These are phyloP conservation scores for Hexactinellida sp. DNA, from an alignment of 37 sponge, comb jelly and placozoan species.

Conservation along the genomic window DNA sequence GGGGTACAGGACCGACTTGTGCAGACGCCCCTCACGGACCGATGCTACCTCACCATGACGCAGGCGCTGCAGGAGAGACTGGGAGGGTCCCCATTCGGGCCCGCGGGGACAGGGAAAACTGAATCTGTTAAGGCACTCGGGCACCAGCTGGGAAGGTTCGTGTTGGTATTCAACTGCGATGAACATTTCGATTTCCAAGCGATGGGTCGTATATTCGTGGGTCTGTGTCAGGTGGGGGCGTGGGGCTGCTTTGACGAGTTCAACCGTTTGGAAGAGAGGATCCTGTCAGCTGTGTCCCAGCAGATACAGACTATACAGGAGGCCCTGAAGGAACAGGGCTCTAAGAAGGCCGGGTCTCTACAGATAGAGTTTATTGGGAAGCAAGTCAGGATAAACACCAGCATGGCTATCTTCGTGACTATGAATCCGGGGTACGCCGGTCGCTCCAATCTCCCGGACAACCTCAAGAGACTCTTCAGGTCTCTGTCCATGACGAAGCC, in stretches of 20 bases:
- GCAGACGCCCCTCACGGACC: constrained; percentile 97
- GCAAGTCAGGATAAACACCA: constrained; percentile 75
- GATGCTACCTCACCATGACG: constrained; percentile 96
- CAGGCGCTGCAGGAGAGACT: constrained; percentile 89
- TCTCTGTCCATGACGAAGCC: constrained; percentile 97
- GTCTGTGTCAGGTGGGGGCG: constrained; percentile 93
- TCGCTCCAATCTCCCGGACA: constrained; percentile 89
- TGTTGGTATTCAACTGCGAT: constrained; percentile 97
- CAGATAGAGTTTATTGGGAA: constrained; percentile 85
- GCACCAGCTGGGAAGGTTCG: constrained; percentile 88
- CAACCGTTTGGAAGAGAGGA: constrained; percentile 94
- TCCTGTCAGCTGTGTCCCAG: constrained; percentile 93
- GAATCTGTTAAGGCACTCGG: constrained; percentile 99
- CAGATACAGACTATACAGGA: constrained; percentile 99
- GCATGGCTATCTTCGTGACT: constrained; percentile 97
- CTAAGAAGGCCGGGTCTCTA: constrained; percentile 33
- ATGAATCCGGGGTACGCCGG: constrained; percentile 99
- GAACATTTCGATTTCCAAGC: constrained; percentile 58
- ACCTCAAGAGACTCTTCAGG: constrained; percentile 92
- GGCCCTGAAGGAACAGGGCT: constrained; percentile 75
- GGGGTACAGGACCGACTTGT: constrained; percentile 92
- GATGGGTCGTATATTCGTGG: constrained; percentile 96
- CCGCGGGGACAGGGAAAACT: constrained; percentile 99
- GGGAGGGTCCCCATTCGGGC: constrained; percentile 98
- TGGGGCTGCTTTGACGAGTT: constrained; percentile 99